Evolutionary conservation across 2,797 vertebrate species (phyloP).

Genomic region (Sebastes cheni): DNA sequence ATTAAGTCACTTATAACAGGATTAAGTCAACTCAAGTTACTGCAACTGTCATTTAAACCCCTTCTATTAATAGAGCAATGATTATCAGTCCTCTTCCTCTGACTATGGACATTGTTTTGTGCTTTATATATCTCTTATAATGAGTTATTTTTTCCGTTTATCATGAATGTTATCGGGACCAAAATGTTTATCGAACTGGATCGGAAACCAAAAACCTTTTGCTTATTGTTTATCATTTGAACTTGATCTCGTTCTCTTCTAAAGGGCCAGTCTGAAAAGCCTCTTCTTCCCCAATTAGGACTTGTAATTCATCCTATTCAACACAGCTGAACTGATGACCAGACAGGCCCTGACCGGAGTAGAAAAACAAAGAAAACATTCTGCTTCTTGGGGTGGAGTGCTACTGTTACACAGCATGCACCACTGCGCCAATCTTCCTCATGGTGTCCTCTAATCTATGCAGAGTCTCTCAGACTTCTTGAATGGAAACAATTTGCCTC

Average conservation of each 20-base stretch:
- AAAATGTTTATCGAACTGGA: conserved; percentile 8
- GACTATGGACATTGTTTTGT: neutral
- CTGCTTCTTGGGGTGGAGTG: conserved; percentile 43
- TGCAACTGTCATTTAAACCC: neutral
- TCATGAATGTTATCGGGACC: neutral
- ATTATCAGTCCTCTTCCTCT: neutral
- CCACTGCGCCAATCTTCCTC: conserved; percentile 35
- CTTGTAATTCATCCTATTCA: conserved; percentile 60
- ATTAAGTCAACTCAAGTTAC: neutral
- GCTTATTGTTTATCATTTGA: conserved; percentile 35
- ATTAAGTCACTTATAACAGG: neutral
- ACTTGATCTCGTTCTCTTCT: conserved; percentile 27
- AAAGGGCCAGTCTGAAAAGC: conserved; percentile 6
- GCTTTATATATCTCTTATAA: neutral
- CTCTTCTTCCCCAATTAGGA: conserved; percentile 50
- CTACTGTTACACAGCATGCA: conserved; percentile 59
- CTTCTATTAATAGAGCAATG: neutral
- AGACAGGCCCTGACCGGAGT: conserved; percentile 41
- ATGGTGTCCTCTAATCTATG: conserved; percentile 49
- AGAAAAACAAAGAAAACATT: conserved; percentile 67
- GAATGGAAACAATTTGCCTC: conserved; percentile 78
- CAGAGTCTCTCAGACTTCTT: conserved; percentile 56
- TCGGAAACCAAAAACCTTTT: conserved; percentile 26
- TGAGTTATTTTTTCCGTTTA: neutral
- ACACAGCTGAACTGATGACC: conserved; percentile 39